Evolutionary conservation across 2,113 vertebrate genomes (phyloP), one percentile per base, ranked within the genome.

Genomic region (Amblyopsis rosae): DNA sequence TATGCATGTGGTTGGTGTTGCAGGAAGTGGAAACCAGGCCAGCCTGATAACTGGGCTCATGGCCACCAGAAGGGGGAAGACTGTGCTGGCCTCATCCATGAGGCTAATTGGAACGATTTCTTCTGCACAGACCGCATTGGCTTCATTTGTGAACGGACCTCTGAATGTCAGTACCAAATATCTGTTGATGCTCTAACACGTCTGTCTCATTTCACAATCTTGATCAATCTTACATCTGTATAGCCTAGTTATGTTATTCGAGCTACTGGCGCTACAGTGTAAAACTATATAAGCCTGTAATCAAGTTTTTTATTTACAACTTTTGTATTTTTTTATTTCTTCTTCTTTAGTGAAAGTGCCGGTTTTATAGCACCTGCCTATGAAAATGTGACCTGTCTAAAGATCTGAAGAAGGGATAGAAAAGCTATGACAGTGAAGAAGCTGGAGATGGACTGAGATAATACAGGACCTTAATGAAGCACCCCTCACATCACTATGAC

Each of bases 61-160:
- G 94, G 93, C 19, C 95, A 96, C 0, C 94, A 90, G 50, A 88
- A 91, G 3, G 96, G 95, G 48, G 98, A 99, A 86, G 96, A 99
- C 72, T 99, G 98, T 0, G 97, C 96, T 0, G 96, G 95, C 1
- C 77, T 99, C 65, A 93, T 98, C 85, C 91, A 93, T 9, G 88
- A 93, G 50, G 97, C 93, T 62, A 86, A 93, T 72, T 99, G 98
- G 98, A 99, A 99, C 54, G 97, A 99, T 77, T 98, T 97, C 92
- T 94, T 94, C 83, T 99, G 98, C 91, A 93, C 94, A 80, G 96
- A 97, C 19, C 77, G 90, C 79, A 96, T 95, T 69, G 93, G 91
- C 75, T 96, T 96, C 87, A 95, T 99, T 91, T 99, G 98, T 67
- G 96, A 99, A 92, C 93, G 92, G 70, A 82, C 92, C 50, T 91